phyloP scores from a whole-genome alignment of 1,140 invertebrate species.

The Parasteatoda tepidariorum region DNA sequence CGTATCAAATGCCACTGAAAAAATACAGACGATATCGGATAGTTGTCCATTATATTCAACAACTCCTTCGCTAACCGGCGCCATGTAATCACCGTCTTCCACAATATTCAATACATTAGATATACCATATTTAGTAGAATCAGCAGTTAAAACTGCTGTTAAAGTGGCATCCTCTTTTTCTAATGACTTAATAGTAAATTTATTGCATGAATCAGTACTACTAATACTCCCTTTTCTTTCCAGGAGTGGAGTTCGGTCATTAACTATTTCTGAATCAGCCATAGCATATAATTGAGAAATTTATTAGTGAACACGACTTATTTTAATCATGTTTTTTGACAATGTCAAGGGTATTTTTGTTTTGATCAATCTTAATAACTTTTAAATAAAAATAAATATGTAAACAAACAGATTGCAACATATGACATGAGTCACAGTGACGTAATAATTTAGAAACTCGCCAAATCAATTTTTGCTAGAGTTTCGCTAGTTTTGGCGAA shows the following conservation, averaged over 20 bases:
- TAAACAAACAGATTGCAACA: too few species aligned
- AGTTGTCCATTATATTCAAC: not conserved
- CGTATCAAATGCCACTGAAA: conserved; percentile 71
- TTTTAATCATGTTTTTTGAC: too few species aligned
- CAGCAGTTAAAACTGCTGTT: conserved; percentile 19
- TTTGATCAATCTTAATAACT: too few species aligned
- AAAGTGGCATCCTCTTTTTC: conserved; percentile 36
- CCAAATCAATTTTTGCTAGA: too few species aligned
- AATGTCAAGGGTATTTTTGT: too few species aligned
- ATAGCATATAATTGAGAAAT: not conserved
- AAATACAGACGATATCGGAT: conserved; percentile 67
- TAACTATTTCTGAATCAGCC: conserved; percentile 49
- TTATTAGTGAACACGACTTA: not conserved
- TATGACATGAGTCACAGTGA: too few species aligned
- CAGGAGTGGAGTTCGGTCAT: conserved; percentile 41
- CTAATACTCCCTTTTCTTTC: conserved; percentile 45
- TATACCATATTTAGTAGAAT: conserved; percentile 36
- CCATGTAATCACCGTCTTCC: conserved; percentile 29
- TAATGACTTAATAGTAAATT: conserved; percentile 5
- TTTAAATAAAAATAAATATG: too few species aligned
- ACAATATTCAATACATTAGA: conserved; percentile 37
- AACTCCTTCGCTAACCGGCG: conserved; percentile 10
- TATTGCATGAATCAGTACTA: conserved; percentile 39
- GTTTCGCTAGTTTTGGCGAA: too few species aligned
- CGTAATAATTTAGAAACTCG: too few species aligned